Percentiles rank a stretch among this genome's conserved stretches.
phyloP scores from a whole-genome alignment of 1,140 invertebrate genomes.

The Kradibia gibbosae region DNA sequence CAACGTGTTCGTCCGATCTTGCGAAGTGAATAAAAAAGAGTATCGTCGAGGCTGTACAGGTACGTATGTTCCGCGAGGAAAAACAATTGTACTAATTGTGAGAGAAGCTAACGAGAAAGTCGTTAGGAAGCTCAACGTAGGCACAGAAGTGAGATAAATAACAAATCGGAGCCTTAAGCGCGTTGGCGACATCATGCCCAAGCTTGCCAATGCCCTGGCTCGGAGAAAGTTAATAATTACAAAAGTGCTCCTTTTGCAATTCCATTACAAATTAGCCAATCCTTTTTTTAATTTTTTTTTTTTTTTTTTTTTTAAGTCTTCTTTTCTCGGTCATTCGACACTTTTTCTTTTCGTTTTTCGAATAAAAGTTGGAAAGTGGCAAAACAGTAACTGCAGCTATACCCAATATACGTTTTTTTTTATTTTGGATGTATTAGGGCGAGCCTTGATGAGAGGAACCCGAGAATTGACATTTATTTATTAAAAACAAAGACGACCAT shows the following conservation, averaged over 20 bases:
- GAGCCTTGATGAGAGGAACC: too few species aligned
- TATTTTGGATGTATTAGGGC: background rate
- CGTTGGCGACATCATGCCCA: slow-evolving; percentile 74
- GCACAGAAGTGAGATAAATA: slow-evolving; percentile 55
- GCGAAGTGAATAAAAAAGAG: background rate
- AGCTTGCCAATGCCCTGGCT: slow-evolving; percentile 89
- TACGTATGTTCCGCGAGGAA: background rate
- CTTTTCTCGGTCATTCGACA: slow-evolving; percentile 40
- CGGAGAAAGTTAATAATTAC: slow-evolving; percentile 70
- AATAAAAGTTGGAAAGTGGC: slow-evolving; percentile 64
- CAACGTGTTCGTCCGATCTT: slow-evolving; percentile 60
- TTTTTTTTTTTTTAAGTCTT: slow-evolving; percentile 47
- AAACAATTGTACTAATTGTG: slow-evolving; percentile 40
- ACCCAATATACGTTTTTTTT: slow-evolving; percentile 59
- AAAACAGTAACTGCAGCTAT: slow-evolving; percentile 67
- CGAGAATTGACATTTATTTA: too few species aligned
- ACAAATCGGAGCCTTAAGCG: slow-evolving; percentile 63
- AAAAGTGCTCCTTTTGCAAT: slow-evolving; percentile 70
- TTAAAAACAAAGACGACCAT: too few species aligned
- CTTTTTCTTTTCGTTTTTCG: slow-evolving; percentile 41
- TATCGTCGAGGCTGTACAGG: background rate
- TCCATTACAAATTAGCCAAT: slow-evolving; percentile 56
- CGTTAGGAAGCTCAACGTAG: slow-evolving; percentile 48
- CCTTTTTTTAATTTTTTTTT: slow-evolving; percentile 51
- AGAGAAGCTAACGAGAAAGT: slow-evolving; percentile 47